These are phyloP conservation scores for Montipora foliosa DNA, from an alignment of 64 coral and sea anemone genomes.

Conservation along the genomic window DNA sequence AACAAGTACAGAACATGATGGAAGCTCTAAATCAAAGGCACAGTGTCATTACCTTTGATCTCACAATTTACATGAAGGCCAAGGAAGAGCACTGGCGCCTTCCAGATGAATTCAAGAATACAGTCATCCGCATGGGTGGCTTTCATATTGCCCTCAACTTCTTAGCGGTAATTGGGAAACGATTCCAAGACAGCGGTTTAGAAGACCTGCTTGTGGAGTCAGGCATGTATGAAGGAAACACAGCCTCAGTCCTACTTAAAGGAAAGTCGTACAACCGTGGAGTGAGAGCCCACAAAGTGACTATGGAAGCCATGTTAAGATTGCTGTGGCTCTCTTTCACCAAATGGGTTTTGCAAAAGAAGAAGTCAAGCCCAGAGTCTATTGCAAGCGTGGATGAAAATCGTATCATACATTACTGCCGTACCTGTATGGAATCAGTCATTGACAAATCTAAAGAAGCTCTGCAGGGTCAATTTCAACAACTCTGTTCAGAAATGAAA, in stretches of 20 bases:
- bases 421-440: not conserved
- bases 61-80: no score
- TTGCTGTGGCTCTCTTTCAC: conserved; percentile 25
- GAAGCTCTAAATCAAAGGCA: no score
- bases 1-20: no score
- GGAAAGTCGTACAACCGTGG: conserved; percentile 56
- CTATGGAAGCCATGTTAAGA: conserved; percentile 26
- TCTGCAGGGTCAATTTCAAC: not conserved
- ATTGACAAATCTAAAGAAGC: not conserved
- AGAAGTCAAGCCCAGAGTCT: not conserved
- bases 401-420: not conserved
- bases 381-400: not conserved
- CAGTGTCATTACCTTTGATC: no score
- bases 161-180: no score
- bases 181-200: no score
- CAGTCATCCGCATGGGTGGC: no score
- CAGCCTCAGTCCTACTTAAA: not conserved
- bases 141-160: no score
- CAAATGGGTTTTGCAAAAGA: conserved; percentile 18
- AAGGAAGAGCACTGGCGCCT: no score
- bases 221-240: no score
- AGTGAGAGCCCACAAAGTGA: conserved; percentile 36
- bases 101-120: no score
- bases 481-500: not conserved
- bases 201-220: no score